A percentile compares a stretch with the other conserved stretches of the same genome.
Conservation (phyloP, 2,797 vertebrate species). For the Anomalospiza imberbis region DNA sequence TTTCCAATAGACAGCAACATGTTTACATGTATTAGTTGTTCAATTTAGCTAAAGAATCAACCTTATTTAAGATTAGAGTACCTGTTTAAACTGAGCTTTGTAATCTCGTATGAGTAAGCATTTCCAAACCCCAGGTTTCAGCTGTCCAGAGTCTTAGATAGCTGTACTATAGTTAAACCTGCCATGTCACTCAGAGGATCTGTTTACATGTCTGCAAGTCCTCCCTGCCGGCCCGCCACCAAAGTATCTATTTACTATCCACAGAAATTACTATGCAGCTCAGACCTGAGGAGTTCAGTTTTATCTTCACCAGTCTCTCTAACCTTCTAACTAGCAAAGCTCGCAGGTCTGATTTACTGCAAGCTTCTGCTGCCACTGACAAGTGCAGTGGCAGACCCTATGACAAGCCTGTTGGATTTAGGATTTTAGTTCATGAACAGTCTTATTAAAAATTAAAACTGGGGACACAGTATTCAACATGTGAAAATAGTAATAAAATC, state of each 20-base stretch:
- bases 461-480: neutral
- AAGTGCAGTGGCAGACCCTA: neutral
- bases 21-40: neutral
- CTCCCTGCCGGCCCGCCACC: neutral
- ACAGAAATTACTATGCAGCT: neutral
- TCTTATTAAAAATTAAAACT: neutral
- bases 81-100: neutral
- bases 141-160: slow-evolving; percentile 55
- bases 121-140: slow-evolving; percentile 53
- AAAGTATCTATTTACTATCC: slow-evolving; percentile 39
- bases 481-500: neutral
- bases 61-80: neutral
- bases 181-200: slow-evolving; percentile 62
- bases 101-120: slow-evolving; percentile 55
- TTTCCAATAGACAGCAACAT: neutral
- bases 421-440: neutral
- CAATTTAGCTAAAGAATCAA: neutral
- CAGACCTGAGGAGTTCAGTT: neutral
- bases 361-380: neutral
- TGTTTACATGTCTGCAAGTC: slow-evolving; percentile 39
- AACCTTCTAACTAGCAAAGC: neutral
- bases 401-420: neutral
- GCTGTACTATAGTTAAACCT: slow-evolving; percentile 57
- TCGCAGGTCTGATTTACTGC: neutral
- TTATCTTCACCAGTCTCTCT: neutral